phyloP scores from a whole-genome alignment of 1,140 invertebrate species.

The Paraescarpia echinospica region DNA sequence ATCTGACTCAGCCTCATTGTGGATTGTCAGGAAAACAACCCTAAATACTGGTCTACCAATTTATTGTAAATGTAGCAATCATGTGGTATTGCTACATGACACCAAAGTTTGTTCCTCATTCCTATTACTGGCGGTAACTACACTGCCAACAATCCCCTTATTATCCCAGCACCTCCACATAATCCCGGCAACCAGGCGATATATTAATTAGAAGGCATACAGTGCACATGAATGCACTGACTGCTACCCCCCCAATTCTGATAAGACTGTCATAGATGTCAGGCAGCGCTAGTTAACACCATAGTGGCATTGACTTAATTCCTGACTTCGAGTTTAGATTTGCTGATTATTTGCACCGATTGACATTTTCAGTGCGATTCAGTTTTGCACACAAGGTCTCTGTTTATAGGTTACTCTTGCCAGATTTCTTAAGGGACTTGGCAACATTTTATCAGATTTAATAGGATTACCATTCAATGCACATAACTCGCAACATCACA shows the following conservation, averaged over 20 bases:
- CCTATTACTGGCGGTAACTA: background rate
- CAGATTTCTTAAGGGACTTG: background rate
- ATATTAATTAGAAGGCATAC: background rate
- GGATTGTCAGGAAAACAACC: background rate
- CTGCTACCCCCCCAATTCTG: background rate
- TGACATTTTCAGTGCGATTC: background rate
- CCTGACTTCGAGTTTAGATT: background rate
- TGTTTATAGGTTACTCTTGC: background rate
- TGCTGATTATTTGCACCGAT: background rate
- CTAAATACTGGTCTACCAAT: background rate
- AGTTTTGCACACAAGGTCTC: background rate
- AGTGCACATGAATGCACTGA: background rate
- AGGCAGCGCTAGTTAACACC: background rate
- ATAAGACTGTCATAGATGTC: background rate
- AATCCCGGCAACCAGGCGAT: background rate
- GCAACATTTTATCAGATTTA: background rate
- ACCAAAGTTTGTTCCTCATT: background rate
- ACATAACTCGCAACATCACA: background rate
- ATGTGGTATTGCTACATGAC: background rate
- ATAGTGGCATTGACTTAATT: background rate
- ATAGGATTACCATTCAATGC: background rate
- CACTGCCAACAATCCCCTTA: background rate
- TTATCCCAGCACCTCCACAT: background rate
- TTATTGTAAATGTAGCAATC: background rate
- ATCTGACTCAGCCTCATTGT: background rate